Base-by-base conservation (phyloP, 1,140 invertebrate species). In the Hypsibius dujardini region DNA sequence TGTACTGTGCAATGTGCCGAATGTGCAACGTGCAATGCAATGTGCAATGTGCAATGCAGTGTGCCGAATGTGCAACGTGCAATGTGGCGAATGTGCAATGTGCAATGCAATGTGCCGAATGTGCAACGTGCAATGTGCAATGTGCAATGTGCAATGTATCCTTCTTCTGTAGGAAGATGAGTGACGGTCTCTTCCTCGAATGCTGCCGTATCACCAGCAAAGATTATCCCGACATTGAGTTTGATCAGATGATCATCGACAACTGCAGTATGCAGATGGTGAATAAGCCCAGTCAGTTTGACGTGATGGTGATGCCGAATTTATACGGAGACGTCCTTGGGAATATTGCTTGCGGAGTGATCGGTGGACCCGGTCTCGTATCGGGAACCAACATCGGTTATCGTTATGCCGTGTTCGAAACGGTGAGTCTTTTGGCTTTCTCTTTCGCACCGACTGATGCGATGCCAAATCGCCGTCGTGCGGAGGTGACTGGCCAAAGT, bases 181-280 rank as follows among this genome's bases (percentile, higher is more conserved):
- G 92, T 0, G 95, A 98, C 80, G 94, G 95, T 46, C 81, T 97
- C 1, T 98, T 98, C 79, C 80, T 97, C 74, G 89, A 92, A 76
- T 90, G 87, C 42, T 89, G 90, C 2, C 83, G 85, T n/a, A 84
- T 85, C 72, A 84, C 95, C 47, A 90, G 92, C n/a, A 88, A 90
- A 79, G 87, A 95, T 74, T 95, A 95, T 77, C 92, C 91, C n/a
- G 87, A 95, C n/a, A 89, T 98, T 73, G 84, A 88, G 76, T 91
- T 92, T 78, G 87, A 90, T 75, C 89, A 96, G 75, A 96, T 96
- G 89, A 98, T 98, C 76, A 94, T 98, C 74, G 95, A 98, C 79
- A 97, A 97, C 79, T 90, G 88, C 75, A 92, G 89, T 77, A 93
- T 95, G 89, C 93, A 98, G 79, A 83, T 98, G n/a, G 95, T 98